phyloP scores from a whole-genome alignment of 1,140 invertebrate genomes.

The Drosophila seguyi region DNA sequence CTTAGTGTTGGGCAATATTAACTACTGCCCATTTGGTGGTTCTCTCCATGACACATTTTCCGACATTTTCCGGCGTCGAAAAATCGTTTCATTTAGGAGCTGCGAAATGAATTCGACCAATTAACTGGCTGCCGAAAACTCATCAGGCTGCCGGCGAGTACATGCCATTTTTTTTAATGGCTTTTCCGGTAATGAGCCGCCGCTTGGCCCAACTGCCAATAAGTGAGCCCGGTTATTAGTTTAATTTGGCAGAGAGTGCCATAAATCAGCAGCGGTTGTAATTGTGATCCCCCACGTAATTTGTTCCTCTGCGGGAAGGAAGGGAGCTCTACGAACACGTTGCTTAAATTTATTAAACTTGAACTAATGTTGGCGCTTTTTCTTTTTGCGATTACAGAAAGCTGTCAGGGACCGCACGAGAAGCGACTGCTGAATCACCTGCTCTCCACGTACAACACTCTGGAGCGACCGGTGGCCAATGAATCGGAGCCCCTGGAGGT shows the following conservation, averaged over 20 bases:
- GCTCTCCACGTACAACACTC: slow-evolving; percentile 96
- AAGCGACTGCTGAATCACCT: slow-evolving; percentile 94
- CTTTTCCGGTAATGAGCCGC: slow-evolving; percentile 65
- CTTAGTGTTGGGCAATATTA: background rate
- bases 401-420: slow-evolving; percentile 94
- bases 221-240: slow-evolving; percentile 60
- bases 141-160: slow-evolving; percentile 26
- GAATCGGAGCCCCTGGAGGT: slow-evolving; percentile 97
- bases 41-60: slow-evolving; percentile 17
- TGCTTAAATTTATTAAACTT: slow-evolving; percentile 6
- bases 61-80: background rate
- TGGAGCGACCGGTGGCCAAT: slow-evolving; percentile 97
- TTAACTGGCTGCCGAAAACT: slow-evolving; percentile 58
- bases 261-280: slow-evolving; percentile 58
- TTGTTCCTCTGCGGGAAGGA: slow-evolving; percentile 6
- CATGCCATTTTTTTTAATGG: slow-evolving; percentile 65
- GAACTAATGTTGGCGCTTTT: background rate
- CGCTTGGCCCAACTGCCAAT: slow-evolving; percentile 44
- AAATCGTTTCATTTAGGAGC: slow-evolving; percentile 37
- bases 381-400: slow-evolving; percentile 86
- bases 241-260: slow-evolving; percentile 55
- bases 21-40: slow-evolving; percentile 1
- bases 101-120: slow-evolving; percentile 44
- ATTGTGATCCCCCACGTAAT: slow-evolving; percentile 55
- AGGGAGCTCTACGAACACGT: background rate